Conservation (phyloP, 2,888 invertebrate genomes). For the Melieria omissa region DNA sequence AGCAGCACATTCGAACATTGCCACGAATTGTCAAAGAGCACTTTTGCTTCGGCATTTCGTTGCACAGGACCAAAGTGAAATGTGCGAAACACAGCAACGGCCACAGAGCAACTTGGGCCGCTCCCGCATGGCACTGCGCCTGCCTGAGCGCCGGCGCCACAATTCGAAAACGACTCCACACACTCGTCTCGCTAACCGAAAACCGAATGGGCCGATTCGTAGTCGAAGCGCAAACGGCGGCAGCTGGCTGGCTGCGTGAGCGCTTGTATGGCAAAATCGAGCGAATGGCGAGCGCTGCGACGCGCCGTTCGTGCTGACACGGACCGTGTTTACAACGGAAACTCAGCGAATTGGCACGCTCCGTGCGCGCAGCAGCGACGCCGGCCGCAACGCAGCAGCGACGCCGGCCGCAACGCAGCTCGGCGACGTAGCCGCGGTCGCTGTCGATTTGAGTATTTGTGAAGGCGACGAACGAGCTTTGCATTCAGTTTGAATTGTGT, state of each 20-base stretch:
- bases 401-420: constrained; percentile 30
- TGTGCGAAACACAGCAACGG: too few relatives aligned
- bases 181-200: too few relatives aligned
- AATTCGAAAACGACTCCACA: too few relatives aligned
- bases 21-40: too few relatives aligned
- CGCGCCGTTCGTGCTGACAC: too few relatives aligned
- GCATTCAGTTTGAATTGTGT: constrained; percentile 68
- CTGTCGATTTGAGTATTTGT: constrained; percentile 61
- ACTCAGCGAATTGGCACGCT: constrained; percentile 44
- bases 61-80: too few relatives aligned
- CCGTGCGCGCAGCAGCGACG: constrained; percentile 39
- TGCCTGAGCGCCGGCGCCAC: not conserved
- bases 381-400: constrained; percentile 17
- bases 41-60: too few relatives aligned
- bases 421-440: constrained; percentile 41
- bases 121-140: not conserved
- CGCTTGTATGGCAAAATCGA: not conserved
- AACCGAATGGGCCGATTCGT: too few relatives aligned
- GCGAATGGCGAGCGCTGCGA: not conserved
- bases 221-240: not conserved
- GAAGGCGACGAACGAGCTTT: constrained; percentile 63
- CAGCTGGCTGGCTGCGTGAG: not conserved
- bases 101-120: too few relatives aligned
- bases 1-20: too few relatives aligned
- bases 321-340: constrained; percentile 46